phyloP scores from a whole-genome alignment of 2,113 vertebrate species.

The Cathartes aura region DNA sequence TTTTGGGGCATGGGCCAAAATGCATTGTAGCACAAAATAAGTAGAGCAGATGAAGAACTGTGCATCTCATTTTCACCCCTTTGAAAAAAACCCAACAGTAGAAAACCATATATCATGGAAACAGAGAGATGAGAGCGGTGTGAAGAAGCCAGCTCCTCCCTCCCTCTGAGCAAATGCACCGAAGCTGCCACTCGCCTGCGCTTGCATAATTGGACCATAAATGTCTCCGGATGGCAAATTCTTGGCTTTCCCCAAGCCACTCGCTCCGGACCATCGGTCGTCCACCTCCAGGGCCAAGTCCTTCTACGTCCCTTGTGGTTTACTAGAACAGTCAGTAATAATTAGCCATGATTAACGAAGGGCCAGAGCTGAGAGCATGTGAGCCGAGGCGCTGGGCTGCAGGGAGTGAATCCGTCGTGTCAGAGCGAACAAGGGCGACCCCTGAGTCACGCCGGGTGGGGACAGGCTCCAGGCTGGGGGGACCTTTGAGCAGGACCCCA shows the following conservation, averaged over 20 bases:
- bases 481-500: neutral
- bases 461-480: neutral
- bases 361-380: neutral
- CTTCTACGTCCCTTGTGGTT: neutral
- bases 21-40: neutral
- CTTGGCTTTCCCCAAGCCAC: neutral
- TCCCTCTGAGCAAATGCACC: neutral
- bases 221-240: neutral
- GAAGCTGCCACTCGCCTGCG: neutral
- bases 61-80: constrained; percentile 18
- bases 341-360: neutral
- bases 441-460: fast-evolving
- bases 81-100: neutral
- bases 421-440: fast-evolving
- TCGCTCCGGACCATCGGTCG: neutral
- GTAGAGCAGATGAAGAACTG: constrained; percentile 21
- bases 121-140: neutral
- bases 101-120: neutral
- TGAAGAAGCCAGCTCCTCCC: neutral
- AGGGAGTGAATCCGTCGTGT: fast-evolving
- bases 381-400: fast-evolving
- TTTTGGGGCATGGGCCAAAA: constrained; percentile 34
- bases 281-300: neutral
- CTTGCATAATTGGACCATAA: neutral
- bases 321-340: neutral